Base-by-base conservation (phyloP, 2,113 vertebrate species). In the Pelecanoides urinatrix region DNA sequence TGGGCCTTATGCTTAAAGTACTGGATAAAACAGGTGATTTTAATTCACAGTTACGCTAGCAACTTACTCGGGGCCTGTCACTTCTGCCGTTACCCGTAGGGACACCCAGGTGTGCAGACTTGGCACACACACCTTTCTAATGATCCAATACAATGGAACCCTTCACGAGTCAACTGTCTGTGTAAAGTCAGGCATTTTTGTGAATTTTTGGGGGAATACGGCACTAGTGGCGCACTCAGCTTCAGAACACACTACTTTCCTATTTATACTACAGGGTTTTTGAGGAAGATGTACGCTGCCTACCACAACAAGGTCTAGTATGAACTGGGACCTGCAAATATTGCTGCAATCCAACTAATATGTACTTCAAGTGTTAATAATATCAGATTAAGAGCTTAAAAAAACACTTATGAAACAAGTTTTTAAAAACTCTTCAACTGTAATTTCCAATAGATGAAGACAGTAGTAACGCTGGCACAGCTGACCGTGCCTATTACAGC, bases 41-140 rank as follows among this genome's bases (percentile, higher is more conserved):
- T 40, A 68, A 34, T 19, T 52, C 42, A 30, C 16, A 16, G 27
- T 52, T 50, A 26, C 8, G 13, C 26, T 10, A 47, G 53, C 7
- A 20, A 6, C 82, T 13, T 38, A 11, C 21, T 44, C 11, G 1
- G 55, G 44, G 17, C 7, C 16, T n/a, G 59, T 32, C 4, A 36
- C 12, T 73, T 58, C 70, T 36, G 50, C 25, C 56, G 8, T 16
- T 29, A 21, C 19, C 59, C 74, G 13, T 1, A 26, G 26, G 52
- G 62, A 74, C 50, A 34, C 38, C 14, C 10, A 0, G 1, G 15
- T 7, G 11, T 1, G 7, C 61, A 45, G 47, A 23, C 25, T 4
- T 16, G 14, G 30, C 62, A 50, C 2, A 0, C 27, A 0, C 5
- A 1, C 42, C 23, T 22, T 47, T 40, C 65, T 45, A 32, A 6